Evolutionary conservation across 2,797 vertebrate species (phyloP).

Genomic region (Pogonophryne albipinna): DNA sequence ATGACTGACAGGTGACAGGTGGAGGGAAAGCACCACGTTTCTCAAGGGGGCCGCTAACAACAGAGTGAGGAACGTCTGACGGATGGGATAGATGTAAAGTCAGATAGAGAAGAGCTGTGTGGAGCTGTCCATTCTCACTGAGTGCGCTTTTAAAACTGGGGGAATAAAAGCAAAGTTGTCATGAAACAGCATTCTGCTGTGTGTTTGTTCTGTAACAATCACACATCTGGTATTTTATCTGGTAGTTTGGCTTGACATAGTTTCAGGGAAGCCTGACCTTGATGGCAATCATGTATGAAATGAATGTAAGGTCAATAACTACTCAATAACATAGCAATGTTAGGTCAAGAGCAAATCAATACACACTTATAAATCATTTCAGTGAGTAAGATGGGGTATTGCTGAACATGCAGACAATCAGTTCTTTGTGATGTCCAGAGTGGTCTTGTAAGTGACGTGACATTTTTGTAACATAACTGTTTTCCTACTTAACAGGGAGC

Average conservation of each 20-base stretch:
- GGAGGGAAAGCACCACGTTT: conserved; percentile 51
- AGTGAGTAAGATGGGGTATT: conserved; percentile 20
- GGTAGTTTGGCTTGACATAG: conserved; percentile 17
- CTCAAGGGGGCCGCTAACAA: conserved; percentile 64
- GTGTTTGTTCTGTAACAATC: conserved; percentile 26
- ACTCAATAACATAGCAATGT: conserved; percentile 43
- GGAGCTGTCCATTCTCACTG: conserved; percentile 34
- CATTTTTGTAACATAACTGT: conserved; percentile 10
- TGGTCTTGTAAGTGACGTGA: background rate
- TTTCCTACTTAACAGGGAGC: conserved; percentile 85
- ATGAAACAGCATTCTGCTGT: conserved; percentile 12
- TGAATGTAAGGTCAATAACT: conserved; percentile 56
- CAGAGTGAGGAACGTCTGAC: conserved; percentile 56
- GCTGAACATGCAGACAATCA: conserved; percentile 10
- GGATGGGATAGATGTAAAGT: conserved; percentile 59
- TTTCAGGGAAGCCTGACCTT: conserved; percentile 4
- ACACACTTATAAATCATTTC: conserved; percentile 46
- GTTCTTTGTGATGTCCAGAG: background rate
- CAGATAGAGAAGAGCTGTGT: conserved; percentile 34
- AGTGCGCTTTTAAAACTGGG: conserved; percentile 33
- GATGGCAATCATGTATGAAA: conserved; percentile 40
- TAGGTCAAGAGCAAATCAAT: conserved; percentile 63
- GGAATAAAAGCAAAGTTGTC: conserved; percentile 20
- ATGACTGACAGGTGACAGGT: conserved; percentile 74
- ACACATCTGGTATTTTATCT: conserved; percentile 17